Base-by-base conservation (phyloP, 2,797 vertebrate species). In the Stomatorhinus walkeri region DNA sequence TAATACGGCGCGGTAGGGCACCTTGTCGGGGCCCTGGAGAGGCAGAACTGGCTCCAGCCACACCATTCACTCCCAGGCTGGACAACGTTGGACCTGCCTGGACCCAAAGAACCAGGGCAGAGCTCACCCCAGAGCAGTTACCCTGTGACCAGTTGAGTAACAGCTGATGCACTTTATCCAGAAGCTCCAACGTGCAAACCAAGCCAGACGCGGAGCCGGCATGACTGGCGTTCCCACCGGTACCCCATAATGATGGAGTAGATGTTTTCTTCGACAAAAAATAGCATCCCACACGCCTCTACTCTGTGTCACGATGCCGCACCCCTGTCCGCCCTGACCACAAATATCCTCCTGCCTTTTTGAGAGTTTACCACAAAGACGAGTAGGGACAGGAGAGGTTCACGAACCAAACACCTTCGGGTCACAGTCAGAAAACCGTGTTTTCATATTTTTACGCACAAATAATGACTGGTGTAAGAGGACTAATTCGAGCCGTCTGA, bases 171-270 rank as follows among this genome's bases (percentile, higher is more conserved):
- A 43, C 12, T 76, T 32, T 51, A 87, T 40, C 43, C 64, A 36
- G 61, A 72, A 87, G 52, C 51, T 59, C 49, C 51, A 28, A 22
- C 2, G 1, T 22, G 90, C 6, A 89, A 92, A 91, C 91, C 79
- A 93, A 94, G 95, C 93, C 93, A 94, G 92, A 92, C 91, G 85
- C 64, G 92, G 91, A 90, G 90, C 88, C 61, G 90, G 90, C 91
- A 52, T 54, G 92, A 92, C 90, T 91, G 92, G 91, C 91, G 1
- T 91, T 89, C 88, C 92, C 89, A 91, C 89, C 89, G 89, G 91
- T 92, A 93, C 91, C 93, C 93, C 64, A 88, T 94, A 95, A 95
- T 95, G 91, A 95, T 91, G 90, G 93, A 91, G 91, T 92, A 88
- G 46, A 19, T 87, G 90, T 93, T 89, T 87, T 84, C 92, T 93